Evolutionary conservation across 2,888 invertebrate genomes (phyloP).

Genomic region (Mimas tiliae): DNA sequence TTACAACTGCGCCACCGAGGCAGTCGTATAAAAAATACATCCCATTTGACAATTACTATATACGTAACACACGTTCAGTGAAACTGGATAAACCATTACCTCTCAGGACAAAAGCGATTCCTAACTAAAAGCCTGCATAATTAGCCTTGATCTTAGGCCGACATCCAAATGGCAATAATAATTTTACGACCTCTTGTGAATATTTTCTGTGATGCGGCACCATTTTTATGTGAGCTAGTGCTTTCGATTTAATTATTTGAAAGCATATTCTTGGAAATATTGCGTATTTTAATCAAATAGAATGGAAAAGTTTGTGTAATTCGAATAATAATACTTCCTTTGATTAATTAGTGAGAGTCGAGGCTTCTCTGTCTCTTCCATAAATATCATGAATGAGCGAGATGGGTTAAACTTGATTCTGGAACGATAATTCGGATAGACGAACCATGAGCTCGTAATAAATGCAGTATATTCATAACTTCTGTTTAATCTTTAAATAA

Average conservation of each 20-base stretch:
- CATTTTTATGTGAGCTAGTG: slow-evolving; percentile 37
- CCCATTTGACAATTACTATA: slow-evolving; percentile 67
- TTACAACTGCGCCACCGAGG: too few species aligned
- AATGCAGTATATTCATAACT: slow-evolving; percentile 4
- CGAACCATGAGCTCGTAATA: slow-evolving; percentile 30
- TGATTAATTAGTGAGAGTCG: neutral
- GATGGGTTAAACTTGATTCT: slow-evolving; percentile 26
- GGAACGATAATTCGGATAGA: slow-evolving; percentile 41
- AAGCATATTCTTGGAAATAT: slow-evolving; percentile 36
- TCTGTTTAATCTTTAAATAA: neutral
- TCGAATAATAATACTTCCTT: neutral
- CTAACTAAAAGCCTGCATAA: slow-evolving; percentile 49
- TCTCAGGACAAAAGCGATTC: slow-evolving; percentile 56
- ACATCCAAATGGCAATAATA: slow-evolving; percentile 48
- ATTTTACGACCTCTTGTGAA: slow-evolving; percentile 44
- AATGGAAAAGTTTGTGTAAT: slow-evolving; percentile 6
- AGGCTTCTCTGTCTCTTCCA: neutral
- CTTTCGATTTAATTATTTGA: slow-evolving; percentile 36
- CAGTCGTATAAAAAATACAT: slow-evolving; percentile 45
- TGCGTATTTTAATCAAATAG: slow-evolving; percentile 13
- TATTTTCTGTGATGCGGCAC: slow-evolving; percentile 32
- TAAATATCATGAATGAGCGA: neutral
- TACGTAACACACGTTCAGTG: slow-evolving; percentile 39
- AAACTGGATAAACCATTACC: slow-evolving; percentile 59
- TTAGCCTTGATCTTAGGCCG: slow-evolving; percentile 52